Conservation (phyloP, 2,113 vertebrate genomes). For the Erythrocercus mccallii region DNA sequence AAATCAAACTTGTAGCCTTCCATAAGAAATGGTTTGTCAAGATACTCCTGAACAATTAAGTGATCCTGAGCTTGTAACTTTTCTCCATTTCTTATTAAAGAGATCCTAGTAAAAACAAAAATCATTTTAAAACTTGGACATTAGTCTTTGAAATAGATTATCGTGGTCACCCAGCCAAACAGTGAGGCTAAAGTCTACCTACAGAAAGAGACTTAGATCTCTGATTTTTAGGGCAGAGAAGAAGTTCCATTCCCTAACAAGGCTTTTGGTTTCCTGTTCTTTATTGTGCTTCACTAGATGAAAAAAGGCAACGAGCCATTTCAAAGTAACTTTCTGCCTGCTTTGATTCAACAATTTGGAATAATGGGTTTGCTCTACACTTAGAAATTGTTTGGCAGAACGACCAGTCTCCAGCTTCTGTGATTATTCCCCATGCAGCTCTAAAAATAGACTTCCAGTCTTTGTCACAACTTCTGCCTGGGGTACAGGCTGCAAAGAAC, state of each 20-base stretch:
- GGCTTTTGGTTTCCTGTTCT: neutral
- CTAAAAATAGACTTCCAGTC: constrained; percentile 4
- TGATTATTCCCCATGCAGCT: neutral
- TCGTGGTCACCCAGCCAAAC: neutral
- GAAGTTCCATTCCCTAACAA: neutral
- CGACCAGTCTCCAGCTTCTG: neutral
- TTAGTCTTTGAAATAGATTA: neutral
- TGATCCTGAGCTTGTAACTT: constrained; percentile 96
- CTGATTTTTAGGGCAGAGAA: neutral
- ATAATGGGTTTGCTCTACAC: neutral
- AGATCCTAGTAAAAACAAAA: constrained; percentile 82
- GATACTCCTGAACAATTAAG: constrained; percentile 97
- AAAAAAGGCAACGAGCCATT: neutral
- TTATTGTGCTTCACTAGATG: neutral
- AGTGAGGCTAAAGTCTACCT: neutral
- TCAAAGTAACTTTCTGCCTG: constrained; percentile 33
- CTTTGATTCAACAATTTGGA: constrained; percentile 8
- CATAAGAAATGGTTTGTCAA: constrained; percentile 97
- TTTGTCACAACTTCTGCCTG: neutral
- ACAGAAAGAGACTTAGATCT: neutral
- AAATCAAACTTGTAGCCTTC: constrained; percentile 99
- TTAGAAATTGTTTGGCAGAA: constrained; percentile 36
- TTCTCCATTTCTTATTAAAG: constrained; percentile 95
- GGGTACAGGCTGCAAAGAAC: neutral
- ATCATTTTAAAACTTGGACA: neutral